Percentiles rank a stretch among this genome's conserved stretches.
phyloP scores from a whole-genome alignment of 1,140 invertebrate genomes.

The Temnothorax curvispinosus region DNA sequence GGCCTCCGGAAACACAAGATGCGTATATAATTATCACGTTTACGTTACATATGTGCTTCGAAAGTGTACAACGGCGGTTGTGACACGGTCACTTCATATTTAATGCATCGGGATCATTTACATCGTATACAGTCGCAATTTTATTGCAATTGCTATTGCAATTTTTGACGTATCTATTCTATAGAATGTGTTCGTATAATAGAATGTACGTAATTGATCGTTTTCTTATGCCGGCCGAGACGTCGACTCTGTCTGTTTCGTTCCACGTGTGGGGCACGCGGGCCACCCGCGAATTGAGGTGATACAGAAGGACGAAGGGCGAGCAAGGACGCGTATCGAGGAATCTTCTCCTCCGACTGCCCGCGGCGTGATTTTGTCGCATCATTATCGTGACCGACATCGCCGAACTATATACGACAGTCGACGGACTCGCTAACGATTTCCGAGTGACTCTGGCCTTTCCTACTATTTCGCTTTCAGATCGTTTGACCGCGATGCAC shows the following conservation, averaged over 20 bases:
- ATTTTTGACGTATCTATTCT: neutral
- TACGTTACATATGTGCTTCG: neutral
- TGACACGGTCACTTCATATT: neutral
- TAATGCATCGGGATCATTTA: neutral
- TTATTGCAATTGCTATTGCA: neutral
- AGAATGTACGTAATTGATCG: conserved; percentile 10
- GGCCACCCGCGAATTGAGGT: conserved; percentile 49
- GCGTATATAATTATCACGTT: neutral
- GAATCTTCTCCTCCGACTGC: conserved; percentile 19
- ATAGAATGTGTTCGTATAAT: neutral
- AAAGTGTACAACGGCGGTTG: neutral
- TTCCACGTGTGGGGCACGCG: conserved; percentile 21
- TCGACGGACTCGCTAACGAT: conserved; percentile 67
- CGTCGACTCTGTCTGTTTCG: neutral
- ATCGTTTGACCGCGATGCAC: conserved; percentile 1
- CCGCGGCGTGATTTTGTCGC: conserved; percentile 69
- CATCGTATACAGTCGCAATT: neutral
- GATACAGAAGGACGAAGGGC: conserved; percentile 40
- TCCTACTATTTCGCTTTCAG: conserved; percentile 47
- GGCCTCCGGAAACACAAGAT: neutral
- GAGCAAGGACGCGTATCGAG: conserved; percentile 48
- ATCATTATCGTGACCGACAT: conserved; percentile 68
- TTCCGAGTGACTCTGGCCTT: conserved; percentile 69
- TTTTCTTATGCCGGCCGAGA: neutral
- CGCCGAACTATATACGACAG: conserved; percentile 16